These are phyloP conservation scores for Elgonia sp. DNA, from an alignment of 2,888 invertebrate genomes.

Conservation along the genomic window DNA sequence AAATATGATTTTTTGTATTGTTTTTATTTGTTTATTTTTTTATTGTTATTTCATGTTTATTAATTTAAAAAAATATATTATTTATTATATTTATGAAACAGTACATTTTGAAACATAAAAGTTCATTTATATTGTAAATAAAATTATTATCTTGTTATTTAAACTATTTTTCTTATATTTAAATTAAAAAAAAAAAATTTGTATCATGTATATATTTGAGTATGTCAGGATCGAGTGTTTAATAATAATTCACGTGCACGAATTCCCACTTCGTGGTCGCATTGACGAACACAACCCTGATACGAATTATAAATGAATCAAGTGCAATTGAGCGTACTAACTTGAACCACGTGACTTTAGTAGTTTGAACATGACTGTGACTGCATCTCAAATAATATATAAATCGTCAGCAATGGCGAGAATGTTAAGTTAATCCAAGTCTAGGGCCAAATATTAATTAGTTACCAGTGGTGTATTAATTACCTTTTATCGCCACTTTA, in stretches of 20 bases:
- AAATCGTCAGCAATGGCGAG: conserved; percentile 29
- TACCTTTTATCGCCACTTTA: conserved; percentile 36
- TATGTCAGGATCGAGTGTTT: not conserved
- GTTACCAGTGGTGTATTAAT: conserved; percentile 55
- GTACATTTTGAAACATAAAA: too few relatives aligned
- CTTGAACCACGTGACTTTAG: conserved; percentile 42
- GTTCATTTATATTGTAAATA: too few relatives aligned
- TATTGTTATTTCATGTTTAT: too few relatives aligned
- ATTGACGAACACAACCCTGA: conserved; percentile 27
- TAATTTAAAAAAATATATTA: too few relatives aligned
- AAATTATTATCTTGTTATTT: too few relatives aligned
- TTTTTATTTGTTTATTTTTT: too few relatives aligned
- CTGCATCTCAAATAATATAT: conserved; percentile 24
- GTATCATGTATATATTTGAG: too few relatives aligned
- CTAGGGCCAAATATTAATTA: conserved; percentile 28
- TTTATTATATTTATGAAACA: too few relatives aligned
- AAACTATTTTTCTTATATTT: too few relatives aligned
- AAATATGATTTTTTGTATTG: too few relatives aligned
- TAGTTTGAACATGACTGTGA: conserved; percentile 57
- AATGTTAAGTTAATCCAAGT: conserved; percentile 46
- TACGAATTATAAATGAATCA: conserved; percentile 50
- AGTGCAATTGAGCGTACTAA: conserved; percentile 43
- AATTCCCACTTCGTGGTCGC: conserved; percentile 22
- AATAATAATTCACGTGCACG: conserved; percentile 30
- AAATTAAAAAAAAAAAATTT: too few relatives aligned